A percentile compares a stretch with the other conserved stretches of the same genome.
Conservation (phyloP, 2,113 vertebrate genomes). For the Xerus inauris region DNA sequence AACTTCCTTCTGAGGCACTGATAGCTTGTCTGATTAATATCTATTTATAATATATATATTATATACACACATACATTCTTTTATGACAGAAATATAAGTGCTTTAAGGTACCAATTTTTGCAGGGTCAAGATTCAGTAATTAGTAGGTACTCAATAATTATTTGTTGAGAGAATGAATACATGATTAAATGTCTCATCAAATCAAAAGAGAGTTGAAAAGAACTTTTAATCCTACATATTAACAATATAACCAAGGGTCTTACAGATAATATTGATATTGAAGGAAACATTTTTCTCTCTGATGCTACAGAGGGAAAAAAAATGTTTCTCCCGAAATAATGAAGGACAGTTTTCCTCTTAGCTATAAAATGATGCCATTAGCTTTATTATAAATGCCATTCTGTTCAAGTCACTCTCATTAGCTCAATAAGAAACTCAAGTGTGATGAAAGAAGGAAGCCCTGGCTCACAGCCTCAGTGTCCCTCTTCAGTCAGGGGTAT, state of each 20-base stretch:
- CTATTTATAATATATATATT: too few relatives aligned
- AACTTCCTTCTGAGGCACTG: not conserved
- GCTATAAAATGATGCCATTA: not conserved
- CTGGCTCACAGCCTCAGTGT: not conserved
- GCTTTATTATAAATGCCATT: slow-evolving; percentile 58
- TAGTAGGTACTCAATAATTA: not conserved
- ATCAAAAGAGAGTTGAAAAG: slow-evolving; percentile 36
- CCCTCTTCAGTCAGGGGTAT: slow-evolving; percentile 32
- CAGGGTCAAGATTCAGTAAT: not conserved
- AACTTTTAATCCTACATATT: slow-evolving; percentile 27
- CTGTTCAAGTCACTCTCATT: not conserved
- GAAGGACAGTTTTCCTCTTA: not conserved
- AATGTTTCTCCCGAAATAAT: slow-evolving; percentile 1
- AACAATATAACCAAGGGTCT: not conserved
- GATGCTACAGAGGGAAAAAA: not conserved
- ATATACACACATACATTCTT: not conserved
- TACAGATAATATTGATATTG: not conserved
- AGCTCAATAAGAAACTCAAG: slow-evolving; percentile 63
- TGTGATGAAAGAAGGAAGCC: not conserved
- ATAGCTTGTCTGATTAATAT: not conserved
- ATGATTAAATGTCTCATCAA: slow-evolving; percentile 41
- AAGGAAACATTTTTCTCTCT: not conserved
- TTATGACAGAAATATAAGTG: not conserved
- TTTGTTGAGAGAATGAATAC: slow-evolving; percentile 36
- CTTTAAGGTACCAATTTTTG: not conserved